A percentile compares a stretch with the other conserved stretches of the same genome.
Evolutionary conservation across 2,888 invertebrate genomes (phyloP).

Genomic region (Tanaodytes sp.): DNA sequence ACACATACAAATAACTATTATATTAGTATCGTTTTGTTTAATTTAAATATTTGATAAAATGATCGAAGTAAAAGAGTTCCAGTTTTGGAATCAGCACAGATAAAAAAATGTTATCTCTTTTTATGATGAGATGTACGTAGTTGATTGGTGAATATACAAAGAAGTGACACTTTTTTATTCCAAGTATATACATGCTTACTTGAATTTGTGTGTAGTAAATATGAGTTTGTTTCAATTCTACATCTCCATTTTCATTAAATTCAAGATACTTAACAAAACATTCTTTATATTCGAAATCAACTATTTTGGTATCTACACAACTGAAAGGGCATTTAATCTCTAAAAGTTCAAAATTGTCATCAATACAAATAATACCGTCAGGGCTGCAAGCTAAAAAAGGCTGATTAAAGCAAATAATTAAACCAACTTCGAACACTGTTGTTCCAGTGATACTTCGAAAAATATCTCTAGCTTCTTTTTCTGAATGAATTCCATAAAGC

Average conservation of each 20-base stretch:
- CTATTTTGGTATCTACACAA: not conserved
- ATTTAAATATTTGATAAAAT: conserved; percentile 16
- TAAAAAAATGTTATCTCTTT: conserved; percentile 17
- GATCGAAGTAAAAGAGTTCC: conserved; percentile 30
- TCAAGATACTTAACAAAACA: not conserved
- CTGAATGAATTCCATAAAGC: conserved; percentile 4
- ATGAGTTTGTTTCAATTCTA: conserved; percentile 9
- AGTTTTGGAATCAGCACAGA: conserved; percentile 23
- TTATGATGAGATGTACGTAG: conserved; percentile 1
- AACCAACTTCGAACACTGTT: conserved; percentile 1
- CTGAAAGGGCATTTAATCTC: not conserved
- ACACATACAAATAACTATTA: no score
- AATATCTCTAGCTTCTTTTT: not conserved
- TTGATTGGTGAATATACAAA: conserved; percentile 23
- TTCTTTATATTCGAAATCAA: conserved; percentile 4
- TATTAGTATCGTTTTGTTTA: no score
- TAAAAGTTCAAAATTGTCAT: conserved; percentile 12
- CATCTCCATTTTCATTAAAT: conserved; percentile 12
- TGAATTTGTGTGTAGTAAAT: conserved; percentile 28
- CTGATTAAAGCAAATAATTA: conserved; percentile 15
- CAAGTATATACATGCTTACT: conserved; percentile 33
- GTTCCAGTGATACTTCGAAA: not conserved
- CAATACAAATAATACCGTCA: conserved; percentile 26
- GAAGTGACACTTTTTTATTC: conserved; percentile 25
- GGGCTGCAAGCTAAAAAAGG: conserved; percentile 36